Percentiles rank a stretch among this genome's conserved stretches.
These are phyloP conservation scores for Anarhynchus alexandrinus DNA, from an alignment of 2,113 vertebrate genomes.

Conservation along the genomic window DNA sequence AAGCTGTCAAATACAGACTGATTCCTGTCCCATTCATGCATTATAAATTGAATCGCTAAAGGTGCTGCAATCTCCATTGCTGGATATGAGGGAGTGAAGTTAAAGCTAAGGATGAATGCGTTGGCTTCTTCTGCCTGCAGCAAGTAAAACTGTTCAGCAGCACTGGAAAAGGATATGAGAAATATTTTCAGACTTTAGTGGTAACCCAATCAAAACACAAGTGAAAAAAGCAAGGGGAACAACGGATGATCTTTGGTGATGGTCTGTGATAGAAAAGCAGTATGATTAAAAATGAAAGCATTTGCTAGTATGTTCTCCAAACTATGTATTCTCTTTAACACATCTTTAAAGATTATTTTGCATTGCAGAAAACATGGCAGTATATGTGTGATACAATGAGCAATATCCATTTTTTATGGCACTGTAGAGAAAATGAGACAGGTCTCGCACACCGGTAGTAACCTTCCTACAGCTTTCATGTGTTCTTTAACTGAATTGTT, in stretches of 20 bases:
- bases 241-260: background rate
- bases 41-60: background rate
- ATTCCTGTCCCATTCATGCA: background rate
- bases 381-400: background rate
- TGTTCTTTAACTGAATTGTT: background rate
- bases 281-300: background rate
- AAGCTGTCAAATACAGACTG: background rate
- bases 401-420: background rate
- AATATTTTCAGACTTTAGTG: background rate
- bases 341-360: background rate
- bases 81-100: background rate
- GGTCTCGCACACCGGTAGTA: background rate
- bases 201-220: background rate
- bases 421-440: background rate
- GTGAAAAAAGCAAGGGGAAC: constrained; percentile 5
- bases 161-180: background rate
- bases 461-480: background rate
- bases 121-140: background rate
- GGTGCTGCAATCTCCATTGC: background rate
- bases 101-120: background rate
- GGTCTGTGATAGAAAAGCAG: background rate
- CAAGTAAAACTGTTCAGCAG: background rate
- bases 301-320: background rate
- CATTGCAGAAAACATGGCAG: background rate
- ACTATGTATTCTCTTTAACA: background rate